Evolutionary conservation across 2,888 invertebrate species (phyloP).

Genomic region (Apamea sordens): DNA sequence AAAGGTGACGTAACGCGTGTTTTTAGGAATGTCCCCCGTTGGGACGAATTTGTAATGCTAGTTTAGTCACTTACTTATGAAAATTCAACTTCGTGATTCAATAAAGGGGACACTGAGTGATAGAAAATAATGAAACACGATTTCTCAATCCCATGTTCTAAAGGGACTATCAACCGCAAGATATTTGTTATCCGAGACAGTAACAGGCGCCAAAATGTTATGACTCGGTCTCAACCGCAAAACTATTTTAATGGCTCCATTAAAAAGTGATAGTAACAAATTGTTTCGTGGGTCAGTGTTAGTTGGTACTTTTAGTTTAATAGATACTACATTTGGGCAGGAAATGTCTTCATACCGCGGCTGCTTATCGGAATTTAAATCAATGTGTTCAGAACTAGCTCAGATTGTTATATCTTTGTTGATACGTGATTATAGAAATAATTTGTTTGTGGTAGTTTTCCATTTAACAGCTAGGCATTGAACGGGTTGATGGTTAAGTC

Average conservation of each 20-base stretch:
- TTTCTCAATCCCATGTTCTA: slow-evolving; percentile 78
- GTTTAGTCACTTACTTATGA: slow-evolving; percentile 73
- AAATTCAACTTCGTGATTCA: slow-evolving; percentile 69
- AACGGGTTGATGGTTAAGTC: slow-evolving; percentile 24
- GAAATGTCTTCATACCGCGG: slow-evolving; percentile 78
- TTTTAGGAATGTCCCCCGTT: slow-evolving; percentile 46
- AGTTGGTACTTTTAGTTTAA: slow-evolving; percentile 66
- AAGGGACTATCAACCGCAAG: slow-evolving; percentile 80
- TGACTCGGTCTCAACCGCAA: slow-evolving; percentile 83
- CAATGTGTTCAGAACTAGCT: slow-evolving; percentile 58
- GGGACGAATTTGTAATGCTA: slow-evolving; percentile 66
- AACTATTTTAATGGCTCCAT: slow-evolving; percentile 87
- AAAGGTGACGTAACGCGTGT: slow-evolving; percentile 62
- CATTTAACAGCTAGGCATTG: slow-evolving; percentile 25
- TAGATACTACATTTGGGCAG: slow-evolving; percentile 72
- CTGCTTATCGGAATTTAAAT: slow-evolving; percentile 72
- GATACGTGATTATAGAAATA: slow-evolving; percentile 42
- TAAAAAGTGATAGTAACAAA: slow-evolving; percentile 89
- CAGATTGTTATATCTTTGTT: slow-evolving; percentile 58
- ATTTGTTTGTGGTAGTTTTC: slow-evolving; percentile 50
- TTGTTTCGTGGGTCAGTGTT: slow-evolving; percentile 78
- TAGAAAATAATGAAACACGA: slow-evolving; percentile 76
- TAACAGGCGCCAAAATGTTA: slow-evolving; percentile 84
- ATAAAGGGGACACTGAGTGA: slow-evolving; percentile 73
- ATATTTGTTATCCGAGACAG: slow-evolving; percentile 81